Evolutionary conservation across 1,140 invertebrate species (phyloP), one percentile per base, ranked within the genome.

Genomic region (Ips nitidus): DNA sequence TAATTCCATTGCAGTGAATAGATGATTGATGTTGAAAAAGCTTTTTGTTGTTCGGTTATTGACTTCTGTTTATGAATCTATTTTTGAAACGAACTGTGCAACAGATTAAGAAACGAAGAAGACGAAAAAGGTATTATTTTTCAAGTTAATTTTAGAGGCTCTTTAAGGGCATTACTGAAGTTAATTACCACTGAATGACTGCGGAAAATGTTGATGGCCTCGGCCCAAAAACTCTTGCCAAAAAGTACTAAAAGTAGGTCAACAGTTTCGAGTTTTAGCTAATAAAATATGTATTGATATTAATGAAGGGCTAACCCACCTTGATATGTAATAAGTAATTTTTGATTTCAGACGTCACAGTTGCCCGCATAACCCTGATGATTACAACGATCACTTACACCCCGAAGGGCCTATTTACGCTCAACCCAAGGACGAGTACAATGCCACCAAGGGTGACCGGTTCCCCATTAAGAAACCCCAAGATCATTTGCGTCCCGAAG

Each of bases 401-500:
- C 75, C 83, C 8, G 85, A 86, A 59, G 86, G 86, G 4, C 84
- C 86, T 4, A 86, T 86, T 68, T 74, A 79, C 53, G 83, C 82
- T 0, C 75, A 83, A 72, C 79, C 83, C 36, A 81, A 82, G 79
- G 80, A 85, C 78, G 84, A 86, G 74, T 84, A 84, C 62, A 83
- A 82, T 73, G 78, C 82, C 43, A 80, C 75, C 41, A 85, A 82
- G 56, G 86, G 82, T 45, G 86, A 85, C 75, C 80, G 82, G 58
- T 80, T 84, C 69, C 77, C 81, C 36, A 81, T 83, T 4, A 82
- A 81, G 36, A 85, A 79, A 52, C 87, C 84, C 41, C 77, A 83
- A 72, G 87, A 89, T 73, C 88, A 89, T 77, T 78, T 89, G n/a
- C 83, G 82, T 71, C 83, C 84, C 0, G 87, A 88, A 73, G 67